Conservation (phyloP, 1,140 invertebrate genomes). For the Drosophila kurseongensis region DNA sequence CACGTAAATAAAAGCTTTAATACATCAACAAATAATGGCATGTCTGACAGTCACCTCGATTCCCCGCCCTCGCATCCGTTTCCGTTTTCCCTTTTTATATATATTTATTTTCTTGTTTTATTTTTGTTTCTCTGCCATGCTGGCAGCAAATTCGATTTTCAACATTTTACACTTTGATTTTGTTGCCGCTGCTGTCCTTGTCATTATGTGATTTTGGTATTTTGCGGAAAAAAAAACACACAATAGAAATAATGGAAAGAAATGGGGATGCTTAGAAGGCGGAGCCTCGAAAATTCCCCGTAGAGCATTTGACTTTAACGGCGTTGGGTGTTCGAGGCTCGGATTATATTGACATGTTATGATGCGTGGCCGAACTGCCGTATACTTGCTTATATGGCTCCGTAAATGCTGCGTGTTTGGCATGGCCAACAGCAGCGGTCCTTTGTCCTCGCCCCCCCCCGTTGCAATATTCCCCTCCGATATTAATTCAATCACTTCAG, state of each 20-base stretch:
- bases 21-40: slow-evolving; percentile 76
- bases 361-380: slow-evolving; percentile 69
- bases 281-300: slow-evolving; percentile 70
- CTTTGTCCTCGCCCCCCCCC: slow-evolving; percentile 15
- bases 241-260: slow-evolving; percentile 25
- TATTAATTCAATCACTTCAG: slow-evolving; percentile 75
- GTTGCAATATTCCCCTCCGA: slow-evolving; percentile 40
- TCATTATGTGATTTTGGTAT: slow-evolving; percentile 61
- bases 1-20: slow-evolving; percentile 76
- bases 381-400: slow-evolving; percentile 35
- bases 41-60: slow-evolving; percentile 59
- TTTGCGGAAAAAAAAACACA: slow-evolving; percentile 53
- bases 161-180: slow-evolving; percentile 70
- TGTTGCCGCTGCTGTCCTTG: slow-evolving; percentile 30
- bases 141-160: slow-evolving; percentile 72
- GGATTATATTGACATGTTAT: slow-evolving; percentile 78
- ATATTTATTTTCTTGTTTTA: slow-evolving; percentile 25
- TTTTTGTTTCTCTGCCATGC: slow-evolving; percentile 17
- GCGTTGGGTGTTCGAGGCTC: slow-evolving; percentile 54
- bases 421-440: slow-evolving; percentile 50
- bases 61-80: slow-evolving; percentile 46
- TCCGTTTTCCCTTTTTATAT: slow-evolving; percentile 23
- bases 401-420: slow-evolving; percentile 48
- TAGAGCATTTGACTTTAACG: slow-evolving; percentile 79
- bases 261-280: slow-evolving; percentile 22